These are phyloP conservation scores for Mesaphorura yosii DNA, from an alignment of 1,140 invertebrate species.

Conservation along the genomic window DNA sequence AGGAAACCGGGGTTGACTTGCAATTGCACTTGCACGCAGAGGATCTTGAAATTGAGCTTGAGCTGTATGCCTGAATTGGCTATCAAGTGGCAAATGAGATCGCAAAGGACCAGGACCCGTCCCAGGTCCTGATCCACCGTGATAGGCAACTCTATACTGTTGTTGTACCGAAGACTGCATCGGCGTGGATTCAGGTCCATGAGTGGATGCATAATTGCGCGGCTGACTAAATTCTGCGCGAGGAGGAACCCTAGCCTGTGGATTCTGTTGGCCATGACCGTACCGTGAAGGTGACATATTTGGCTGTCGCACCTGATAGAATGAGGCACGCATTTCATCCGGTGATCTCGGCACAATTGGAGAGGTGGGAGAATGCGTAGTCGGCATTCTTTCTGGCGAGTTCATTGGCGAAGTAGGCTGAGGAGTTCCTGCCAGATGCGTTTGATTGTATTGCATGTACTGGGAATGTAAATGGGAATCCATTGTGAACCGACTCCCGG, in stretches of 20 bases:
- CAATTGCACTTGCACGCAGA: background rate
- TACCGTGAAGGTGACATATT: too few species aligned
- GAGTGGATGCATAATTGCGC: background rate
- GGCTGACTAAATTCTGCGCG: too few species aligned
- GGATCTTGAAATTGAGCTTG: background rate
- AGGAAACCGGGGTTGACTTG: background rate
- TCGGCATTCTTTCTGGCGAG: background rate
- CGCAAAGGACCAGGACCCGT: background rate
- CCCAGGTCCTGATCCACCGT: background rate
- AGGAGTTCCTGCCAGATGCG: too few species aligned
- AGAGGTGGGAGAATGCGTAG: background rate
- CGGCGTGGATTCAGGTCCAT: background rate
- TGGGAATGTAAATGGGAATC: conserved; percentile 28
- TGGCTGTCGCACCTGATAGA: background rate
- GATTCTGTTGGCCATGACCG: too few species aligned
- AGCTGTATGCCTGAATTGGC: background rate
- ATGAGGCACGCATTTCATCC: background rate
- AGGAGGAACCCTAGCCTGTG: too few species aligned
- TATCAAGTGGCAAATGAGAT: background rate
- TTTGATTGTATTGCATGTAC: conserved; percentile 25
- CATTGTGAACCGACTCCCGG: conserved; percentile 19
- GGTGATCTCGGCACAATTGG: background rate
- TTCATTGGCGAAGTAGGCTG: conserved; percentile 8
- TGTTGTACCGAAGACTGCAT: background rate
- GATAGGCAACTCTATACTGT: background rate